Evolutionary conservation across 2,888 invertebrate species (phyloP), one percentile per base, ranked within the genome.

Genomic region (Noctuana brunneofusca): DNA sequence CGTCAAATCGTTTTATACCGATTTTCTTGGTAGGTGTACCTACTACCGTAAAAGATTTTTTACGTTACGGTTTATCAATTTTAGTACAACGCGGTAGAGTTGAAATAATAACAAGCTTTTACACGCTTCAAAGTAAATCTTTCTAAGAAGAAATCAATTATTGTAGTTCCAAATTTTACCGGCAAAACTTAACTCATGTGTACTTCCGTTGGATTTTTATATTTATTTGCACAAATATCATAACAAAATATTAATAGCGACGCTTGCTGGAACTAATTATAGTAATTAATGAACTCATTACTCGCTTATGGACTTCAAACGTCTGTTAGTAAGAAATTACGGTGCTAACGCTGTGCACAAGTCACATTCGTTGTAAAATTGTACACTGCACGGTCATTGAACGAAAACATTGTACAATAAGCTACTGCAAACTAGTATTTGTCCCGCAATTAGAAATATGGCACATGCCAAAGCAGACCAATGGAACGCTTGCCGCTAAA

Each of bases 341-440:
- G 59, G 52, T 55, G 58, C 27, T 41, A 53, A 16, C 16, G 49
- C 73, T 72, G 68, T 68, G 66, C 69, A 69, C 55, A 67, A 56
- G 66, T 70, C 70, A 72, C 75, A 71, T 41, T 41, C 46, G 59
- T 43, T 75, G 69, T 75, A 70, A 81, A 84, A 86, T 84, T 83
- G 76, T 75, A 82, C 69, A 80, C 67, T 76, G 78, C 80, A 78
- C 75, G 81, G 80, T 76, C 80, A 81, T 72, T 81, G 81, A 80
- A 81, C 84, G 79, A 80, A 82, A 83, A 80, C 81, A 83, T 81
- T 75, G 74, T 74, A 72, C 67, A 66, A 60, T 64, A 59, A 56
- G 60, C 38, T 43, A 48, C 24, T 54, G 20, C 46, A 41, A 53
- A 46, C 48, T 53, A 35, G 48, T 58, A 54, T 64, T 64, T 64